Evolutionary conservation across 2,888 invertebrate genomes (phyloP).

Genomic region (Pocota personata): DNA sequence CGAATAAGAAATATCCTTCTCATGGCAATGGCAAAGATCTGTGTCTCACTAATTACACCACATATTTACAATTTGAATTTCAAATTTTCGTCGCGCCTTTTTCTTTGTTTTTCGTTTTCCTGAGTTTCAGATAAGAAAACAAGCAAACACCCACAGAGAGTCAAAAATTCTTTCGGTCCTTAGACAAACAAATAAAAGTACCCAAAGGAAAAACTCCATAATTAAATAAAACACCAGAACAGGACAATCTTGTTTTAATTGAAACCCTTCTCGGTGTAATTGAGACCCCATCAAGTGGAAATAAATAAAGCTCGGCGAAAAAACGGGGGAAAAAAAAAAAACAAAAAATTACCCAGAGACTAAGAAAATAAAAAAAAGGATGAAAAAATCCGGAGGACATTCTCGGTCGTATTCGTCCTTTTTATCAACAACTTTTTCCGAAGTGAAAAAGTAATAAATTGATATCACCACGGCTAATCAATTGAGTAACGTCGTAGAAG

Average conservation of each 20-base stretch:
- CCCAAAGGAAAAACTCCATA: constrained; percentile 36
- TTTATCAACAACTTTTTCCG: constrained; percentile 33
- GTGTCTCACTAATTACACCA: constrained; percentile 52
- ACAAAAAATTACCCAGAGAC: background rate
- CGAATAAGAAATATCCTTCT: constrained; percentile 5
- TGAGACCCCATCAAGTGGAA: constrained; percentile 71
- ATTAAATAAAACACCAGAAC: constrained; percentile 72
- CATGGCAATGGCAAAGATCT: constrained; percentile 2
- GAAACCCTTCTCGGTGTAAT: constrained; percentile 73
- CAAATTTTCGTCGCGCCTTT: constrained; percentile 34
- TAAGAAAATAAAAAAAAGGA: constrained; percentile 20
- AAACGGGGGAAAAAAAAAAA: background rate
- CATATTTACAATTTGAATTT: constrained; percentile 64
- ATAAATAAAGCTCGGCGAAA: constrained; percentile 51
- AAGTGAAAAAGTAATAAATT: constrained; percentile 73
- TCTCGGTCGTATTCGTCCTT: constrained; percentile 22
- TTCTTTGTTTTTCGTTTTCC: background rate
- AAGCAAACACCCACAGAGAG: background rate
- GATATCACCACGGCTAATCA: constrained; percentile 74
- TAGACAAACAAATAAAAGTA: constrained; percentile 39
- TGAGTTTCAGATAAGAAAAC: constrained; percentile 19
- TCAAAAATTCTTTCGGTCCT: constrained; percentile 20
- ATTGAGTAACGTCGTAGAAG: constrained; percentile 58
- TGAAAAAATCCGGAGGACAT: constrained; percentile 43
- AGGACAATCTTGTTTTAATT: constrained; percentile 72